These are phyloP conservation scores for Bombus impatiens DNA, from an alignment of 1,140 invertebrate genomes.

Conservation along the genomic window DNA sequence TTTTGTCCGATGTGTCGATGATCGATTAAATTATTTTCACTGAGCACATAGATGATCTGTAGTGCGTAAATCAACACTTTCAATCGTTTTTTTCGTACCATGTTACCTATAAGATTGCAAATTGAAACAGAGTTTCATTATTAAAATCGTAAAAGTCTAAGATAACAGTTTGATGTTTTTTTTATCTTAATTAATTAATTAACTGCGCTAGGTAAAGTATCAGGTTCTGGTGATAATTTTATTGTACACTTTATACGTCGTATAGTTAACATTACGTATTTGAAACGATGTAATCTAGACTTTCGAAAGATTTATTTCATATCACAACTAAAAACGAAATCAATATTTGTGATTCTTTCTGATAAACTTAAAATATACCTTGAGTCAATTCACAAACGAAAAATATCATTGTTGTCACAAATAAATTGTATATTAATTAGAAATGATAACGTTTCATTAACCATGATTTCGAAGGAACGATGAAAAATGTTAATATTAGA, in stretches of 20 bases:
- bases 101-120: conserved; percentile 19
- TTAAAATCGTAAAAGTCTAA: not conserved
- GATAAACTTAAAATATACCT: not conserved
- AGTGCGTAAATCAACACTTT: conserved; percentile 56
- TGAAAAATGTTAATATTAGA: no score
- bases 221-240: not conserved
- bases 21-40: conserved; percentile 32
- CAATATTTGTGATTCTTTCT: not conserved
- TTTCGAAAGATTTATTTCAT: not conserved
- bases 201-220: not conserved
- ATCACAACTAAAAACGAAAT: not conserved
- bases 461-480: no score
- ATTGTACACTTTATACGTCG: not conserved
- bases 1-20: not conserved
- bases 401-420: not conserved
- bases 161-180: not conserved
- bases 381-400: not conserved
- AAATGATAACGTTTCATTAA: not conserved
- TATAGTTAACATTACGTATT: not conserved
- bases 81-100: conserved; percentile 61
- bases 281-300: not conserved
- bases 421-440: not conserved
- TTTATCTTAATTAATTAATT: conserved; percentile 10
- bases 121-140: conserved; percentile 9
- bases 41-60: conserved; percentile 53